Base-by-base conservation (phyloP, 2,113 vertebrate genomes). In the Dermatemys mawii region DNA sequence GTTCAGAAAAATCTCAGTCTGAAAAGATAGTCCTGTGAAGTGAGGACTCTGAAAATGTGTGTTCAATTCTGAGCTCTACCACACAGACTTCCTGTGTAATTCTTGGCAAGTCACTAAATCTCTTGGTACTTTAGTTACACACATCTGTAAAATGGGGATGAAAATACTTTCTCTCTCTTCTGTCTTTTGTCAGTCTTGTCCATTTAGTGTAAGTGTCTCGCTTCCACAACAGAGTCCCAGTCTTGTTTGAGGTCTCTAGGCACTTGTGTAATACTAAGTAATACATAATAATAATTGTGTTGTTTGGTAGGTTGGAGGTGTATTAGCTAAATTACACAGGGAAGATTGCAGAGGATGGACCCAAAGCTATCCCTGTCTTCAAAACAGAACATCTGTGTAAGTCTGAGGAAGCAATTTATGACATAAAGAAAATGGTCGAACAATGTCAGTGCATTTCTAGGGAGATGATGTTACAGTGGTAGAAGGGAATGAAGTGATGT, bases 401-500 rank as follows among this genome's bases (percentile, higher is more conserved):
- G 49, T 21, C n/a, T 53, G 54, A 93, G 32, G 53, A 32, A 35
- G 27, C 90, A 90, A 85, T 87, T 94, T 92, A 88, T 60, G 50
- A 81, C 26, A 24, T 48, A 49, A 63, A 91, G 85, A 81, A 1
- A 10, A 38, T 29, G 83, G 53, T 29, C 21, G 35, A 38, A 49
- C 76, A 81, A 63, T 73, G 41, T 88, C 79, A 86, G 26, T 38
- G 32, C 49, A 83, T 78, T 53, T 92, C 78, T 87, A 57, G 88
- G 44, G n/a, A 81, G 79, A 84, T 50, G 86, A 29, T 9, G 5
- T 81, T 85, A 35, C 1, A 2, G 41, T 21, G 16, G 82, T 88
- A 84, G 75, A 84, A 96, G 83, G 76, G 93, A 95, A 88, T 6
- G n/a, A 76, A 84, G 51, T n/a, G 13, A 83, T 83, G 67, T 78